Conservation (phyloP, 1,140 invertebrate species). For the Cephus cinctus region DNA sequence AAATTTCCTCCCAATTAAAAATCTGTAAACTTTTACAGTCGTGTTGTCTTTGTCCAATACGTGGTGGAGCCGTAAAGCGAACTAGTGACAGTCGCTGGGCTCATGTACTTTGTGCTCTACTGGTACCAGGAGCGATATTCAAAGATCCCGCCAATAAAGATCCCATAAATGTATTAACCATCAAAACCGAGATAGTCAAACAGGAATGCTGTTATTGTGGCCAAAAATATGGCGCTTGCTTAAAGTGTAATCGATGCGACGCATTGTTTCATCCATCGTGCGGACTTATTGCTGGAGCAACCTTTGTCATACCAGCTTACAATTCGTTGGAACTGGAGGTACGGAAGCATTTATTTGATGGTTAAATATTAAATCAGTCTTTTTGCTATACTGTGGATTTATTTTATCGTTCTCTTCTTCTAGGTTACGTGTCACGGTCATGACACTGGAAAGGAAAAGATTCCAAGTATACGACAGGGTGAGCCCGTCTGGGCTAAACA, state of each 20-base stretch:
- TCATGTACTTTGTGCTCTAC: constrained; percentile 58
- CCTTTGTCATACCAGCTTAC: constrained; percentile 41
- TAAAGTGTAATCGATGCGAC: constrained; percentile 42
- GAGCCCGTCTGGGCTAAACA: constrained; percentile 65
- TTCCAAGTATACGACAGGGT: constrained; percentile 36
- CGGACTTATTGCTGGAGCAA: constrained; percentile 43
- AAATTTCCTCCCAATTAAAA: too few relatives aligned
- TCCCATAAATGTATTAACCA: constrained; percentile 47
- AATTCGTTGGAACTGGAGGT: constrained; percentile 43
- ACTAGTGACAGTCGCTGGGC: constrained; percentile 61
- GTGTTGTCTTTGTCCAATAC: constrained; percentile 60
- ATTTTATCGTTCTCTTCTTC: constrained; percentile 45
- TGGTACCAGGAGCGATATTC: constrained; percentile 52
- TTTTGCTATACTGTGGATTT: constrained; percentile 50
- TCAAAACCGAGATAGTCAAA: constrained; percentile 28
- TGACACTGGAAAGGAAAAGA: constrained; percentile 43
- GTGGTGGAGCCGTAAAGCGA: constrained; percentile 65
- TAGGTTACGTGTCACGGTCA: constrained; percentile 58
- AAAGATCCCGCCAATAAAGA: constrained; percentile 56
- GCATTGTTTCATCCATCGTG: constrained; percentile 45
- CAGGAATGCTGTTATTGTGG: constrained; percentile 42
- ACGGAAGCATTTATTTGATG: constrained; percentile 8
- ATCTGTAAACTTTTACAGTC: constrained; percentile 45
- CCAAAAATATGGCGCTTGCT: constrained; percentile 37
- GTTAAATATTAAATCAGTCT: constrained; percentile 40